Evolutionary conservation across 2,888 invertebrate genomes (phyloP), one percentile per base, ranked within the genome.

Genomic region (Acanthacorydalis orientalis): DNA sequence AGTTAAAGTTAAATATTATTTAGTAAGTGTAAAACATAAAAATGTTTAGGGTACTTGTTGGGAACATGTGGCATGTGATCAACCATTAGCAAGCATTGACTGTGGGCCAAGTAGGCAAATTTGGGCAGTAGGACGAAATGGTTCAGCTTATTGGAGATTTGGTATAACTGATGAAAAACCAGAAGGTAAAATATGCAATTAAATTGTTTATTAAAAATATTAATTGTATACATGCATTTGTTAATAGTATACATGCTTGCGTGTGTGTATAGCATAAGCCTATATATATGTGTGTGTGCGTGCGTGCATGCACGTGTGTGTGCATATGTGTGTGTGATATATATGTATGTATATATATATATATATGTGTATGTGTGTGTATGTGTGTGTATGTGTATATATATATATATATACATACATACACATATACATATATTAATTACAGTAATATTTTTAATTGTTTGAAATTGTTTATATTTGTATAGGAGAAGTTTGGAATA

Each of bases 61-160:
- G 87, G 81, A 83, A 59, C 85, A 87, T 57, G 76, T 88, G 45
- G 75, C 81, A 41, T 83, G 84, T 51, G 88, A 90, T 58, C 87
- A 90, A 62, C 73, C 83, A 2, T 68, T 91, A 51, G 71, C 77
- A 37, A 81, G 80, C 47, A 83, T 89, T 53, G 81, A 82, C 55
- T 80, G 82, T 51, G 78, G 80, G 12, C 75, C 79, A 15, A 67
- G 72, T 15, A 72, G 72, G 40, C 75, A 76, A 57, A 79, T 88
- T 32, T 93, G 93, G 93, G 85, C 86, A 0, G 77, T 88, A 12
- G 88, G 88, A 0, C 77, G 80, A 57, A 89, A 86, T 67, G 92
- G 92, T 35, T 83, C 86, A 53, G 77, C 86, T 3, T 90, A 83
- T 62, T 84, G 79, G 67, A 73, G 92, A 54, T 74, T 79, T 57